Conservation (phyloP, 2,113 vertebrate species). For the Megalops atlanticus region DNA sequence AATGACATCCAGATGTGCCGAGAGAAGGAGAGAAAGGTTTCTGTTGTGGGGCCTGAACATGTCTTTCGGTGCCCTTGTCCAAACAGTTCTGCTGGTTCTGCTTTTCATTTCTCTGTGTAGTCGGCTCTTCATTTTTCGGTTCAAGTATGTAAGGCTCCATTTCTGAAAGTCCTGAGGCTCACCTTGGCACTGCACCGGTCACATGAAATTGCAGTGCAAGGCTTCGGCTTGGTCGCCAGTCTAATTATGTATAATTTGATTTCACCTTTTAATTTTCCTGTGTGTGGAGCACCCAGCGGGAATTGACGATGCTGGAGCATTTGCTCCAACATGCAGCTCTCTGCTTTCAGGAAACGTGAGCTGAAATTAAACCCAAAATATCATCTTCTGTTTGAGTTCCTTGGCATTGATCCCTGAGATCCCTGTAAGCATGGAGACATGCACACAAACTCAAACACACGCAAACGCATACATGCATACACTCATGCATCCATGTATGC, state of each 20-base stretch:
- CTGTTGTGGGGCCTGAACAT: conserved; percentile 16
- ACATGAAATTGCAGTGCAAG: not conserved
- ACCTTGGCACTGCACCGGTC: not conserved
- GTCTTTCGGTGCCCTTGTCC: not conserved
- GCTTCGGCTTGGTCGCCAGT: not conserved
- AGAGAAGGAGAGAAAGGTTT: conserved; percentile 37
- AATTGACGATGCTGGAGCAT: conserved; percentile 1
- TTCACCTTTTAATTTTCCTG: conserved; percentile 7
- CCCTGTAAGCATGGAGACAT: not conserved
- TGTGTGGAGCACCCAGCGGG: not conserved
- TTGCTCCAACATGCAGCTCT: conserved; percentile 3
- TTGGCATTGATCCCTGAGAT: not conserved
- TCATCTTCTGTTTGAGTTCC: not conserved
- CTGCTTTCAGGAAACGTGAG: not conserved
- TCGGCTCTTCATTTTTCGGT: not conserved
- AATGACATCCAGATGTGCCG: conserved; percentile 62
- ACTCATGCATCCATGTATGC: not conserved
- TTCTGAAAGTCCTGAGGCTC: not conserved
- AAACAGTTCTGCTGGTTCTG: not conserved
- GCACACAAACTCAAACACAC: not conserved
- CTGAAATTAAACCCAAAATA: not conserved
- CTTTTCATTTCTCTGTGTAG: not conserved
- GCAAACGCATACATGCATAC: not conserved
- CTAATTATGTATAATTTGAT: not conserved
- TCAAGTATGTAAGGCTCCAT: not conserved